These are phyloP conservation scores for Tragelaphus buxtoni DNA, from an alignment of 2,113 vertebrate genomes.

Conservation along the genomic window DNA sequence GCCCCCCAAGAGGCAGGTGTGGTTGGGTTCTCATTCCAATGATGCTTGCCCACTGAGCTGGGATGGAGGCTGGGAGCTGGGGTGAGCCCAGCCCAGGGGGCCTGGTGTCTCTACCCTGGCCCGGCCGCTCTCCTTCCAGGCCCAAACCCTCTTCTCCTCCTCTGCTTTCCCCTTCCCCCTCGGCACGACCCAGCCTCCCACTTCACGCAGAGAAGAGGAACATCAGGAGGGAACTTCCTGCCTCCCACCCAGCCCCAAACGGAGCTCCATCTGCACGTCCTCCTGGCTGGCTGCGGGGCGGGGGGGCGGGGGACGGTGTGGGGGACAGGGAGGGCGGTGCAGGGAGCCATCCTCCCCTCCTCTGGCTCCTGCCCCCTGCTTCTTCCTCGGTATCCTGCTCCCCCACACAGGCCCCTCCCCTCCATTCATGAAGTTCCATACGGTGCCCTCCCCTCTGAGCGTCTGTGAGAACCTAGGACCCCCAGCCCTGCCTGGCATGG, in stretches of 20 bases:
- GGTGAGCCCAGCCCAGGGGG: not conserved
- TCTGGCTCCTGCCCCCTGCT: not conserved
- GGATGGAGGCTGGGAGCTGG: not conserved
- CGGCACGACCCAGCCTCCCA: constrained; percentile 70
- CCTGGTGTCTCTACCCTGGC: not conserved
- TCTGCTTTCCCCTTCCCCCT: constrained; percentile 17
- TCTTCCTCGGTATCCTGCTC: not conserved
- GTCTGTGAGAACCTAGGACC: not conserved
- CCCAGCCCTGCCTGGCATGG: not conserved
- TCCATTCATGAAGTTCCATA: constrained; percentile 47
- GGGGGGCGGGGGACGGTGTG: not conserved
- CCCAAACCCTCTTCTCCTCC: not conserved
- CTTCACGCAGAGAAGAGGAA: constrained; percentile 52
- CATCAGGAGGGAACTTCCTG: constrained; percentile 67
- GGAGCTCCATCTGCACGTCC: constrained; percentile 59
- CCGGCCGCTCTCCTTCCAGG: not conserved
- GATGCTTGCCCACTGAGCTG: not conserved
- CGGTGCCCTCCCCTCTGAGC: not conserved
- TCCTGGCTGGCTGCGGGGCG: constrained; percentile 22
- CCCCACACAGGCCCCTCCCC: not conserved
- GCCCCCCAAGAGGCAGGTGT: not conserved
- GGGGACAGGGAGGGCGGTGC: not conserved
- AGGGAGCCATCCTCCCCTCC: not conserved
- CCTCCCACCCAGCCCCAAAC: constrained; percentile 64
- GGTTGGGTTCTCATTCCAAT: accelerated